These are phyloP conservation scores for Drosophila cognata DNA, from an alignment of 2,888 invertebrate genomes.

Conservation along the genomic window DNA sequence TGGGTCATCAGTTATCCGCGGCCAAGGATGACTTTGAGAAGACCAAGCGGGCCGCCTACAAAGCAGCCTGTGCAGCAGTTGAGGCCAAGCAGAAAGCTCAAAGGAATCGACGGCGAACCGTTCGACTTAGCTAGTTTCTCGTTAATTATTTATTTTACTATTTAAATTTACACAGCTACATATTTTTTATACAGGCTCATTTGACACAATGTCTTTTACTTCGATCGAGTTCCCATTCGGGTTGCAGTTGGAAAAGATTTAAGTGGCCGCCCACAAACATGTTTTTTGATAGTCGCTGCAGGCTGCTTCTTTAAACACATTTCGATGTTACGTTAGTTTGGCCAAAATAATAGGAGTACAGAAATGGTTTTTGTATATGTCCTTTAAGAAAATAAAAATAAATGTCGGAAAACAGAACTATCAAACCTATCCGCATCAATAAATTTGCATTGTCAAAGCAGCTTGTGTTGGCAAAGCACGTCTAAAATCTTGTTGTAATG, in stretches of 20 bases:
- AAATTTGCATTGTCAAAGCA: background rate
- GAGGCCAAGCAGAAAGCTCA: conserved; percentile 87
- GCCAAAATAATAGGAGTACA: background rate
- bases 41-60: conserved; percentile 89
- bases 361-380: background rate
- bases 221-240: too few species aligned
- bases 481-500: background rate
- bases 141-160: background rate
- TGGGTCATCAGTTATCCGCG: conserved; percentile 87
- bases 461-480: background rate
- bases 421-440: background rate
- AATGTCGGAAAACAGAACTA: background rate
- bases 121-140: background rate
- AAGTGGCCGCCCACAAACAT: background rate
- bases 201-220: too few species aligned
- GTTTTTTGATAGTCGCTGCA: background rate
- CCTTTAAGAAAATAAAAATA: background rate
- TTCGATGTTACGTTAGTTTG: background rate
- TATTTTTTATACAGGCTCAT: conserved; percentile 4
- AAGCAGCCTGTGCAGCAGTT: conserved; percentile 89
- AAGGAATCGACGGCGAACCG: background rate
- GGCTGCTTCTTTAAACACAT: background rate
- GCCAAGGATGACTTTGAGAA: conserved; percentile 88
- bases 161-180: background rate
- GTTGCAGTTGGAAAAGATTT: background rate